Evolutionary conservation across 2,113 vertebrate species (phyloP).

Genomic region (Pelecanus crispus): DNA sequence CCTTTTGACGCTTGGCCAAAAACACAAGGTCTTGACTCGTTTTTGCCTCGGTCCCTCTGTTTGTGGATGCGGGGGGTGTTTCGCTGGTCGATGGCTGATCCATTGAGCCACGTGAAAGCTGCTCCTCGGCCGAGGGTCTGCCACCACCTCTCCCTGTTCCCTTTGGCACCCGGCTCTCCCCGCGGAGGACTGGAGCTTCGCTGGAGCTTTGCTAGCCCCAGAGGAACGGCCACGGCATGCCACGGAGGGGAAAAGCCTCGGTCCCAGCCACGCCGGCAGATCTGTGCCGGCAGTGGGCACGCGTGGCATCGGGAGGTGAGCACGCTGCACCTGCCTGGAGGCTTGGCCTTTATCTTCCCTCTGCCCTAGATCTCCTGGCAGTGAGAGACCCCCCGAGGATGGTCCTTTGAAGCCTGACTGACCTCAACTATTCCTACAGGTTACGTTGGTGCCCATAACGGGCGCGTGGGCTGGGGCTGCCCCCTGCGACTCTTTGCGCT

Average conservation of each 20-base stretch:
- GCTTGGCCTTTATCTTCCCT: neutral
- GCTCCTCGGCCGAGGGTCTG: neutral
- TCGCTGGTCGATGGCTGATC: neutral
- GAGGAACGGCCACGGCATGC: accelerated
- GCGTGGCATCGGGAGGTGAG: neutral
- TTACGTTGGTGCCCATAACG: no score
- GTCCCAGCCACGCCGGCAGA: neutral
- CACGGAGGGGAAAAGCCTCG: neutral
- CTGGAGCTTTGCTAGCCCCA: neutral
- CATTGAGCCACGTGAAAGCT: neutral
- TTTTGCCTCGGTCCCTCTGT: neutral
- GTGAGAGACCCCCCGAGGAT: neutral
- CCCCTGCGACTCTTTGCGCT: neutral
- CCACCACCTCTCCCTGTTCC: no score
- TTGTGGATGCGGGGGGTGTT: neutral
- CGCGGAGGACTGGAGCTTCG: accelerated
- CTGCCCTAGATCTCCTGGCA: neutral
- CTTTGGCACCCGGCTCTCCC: neutral
- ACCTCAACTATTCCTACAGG: neutral
- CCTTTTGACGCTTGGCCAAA: neutral
- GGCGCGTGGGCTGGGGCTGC: accelerated
- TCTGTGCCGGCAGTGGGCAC: neutral
- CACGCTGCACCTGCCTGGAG: neutral
- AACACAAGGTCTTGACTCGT: neutral
- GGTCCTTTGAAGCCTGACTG: neutral